Conservation (phyloP, 2,888 invertebrate genomes). For the Bombylius discolor region DNA sequence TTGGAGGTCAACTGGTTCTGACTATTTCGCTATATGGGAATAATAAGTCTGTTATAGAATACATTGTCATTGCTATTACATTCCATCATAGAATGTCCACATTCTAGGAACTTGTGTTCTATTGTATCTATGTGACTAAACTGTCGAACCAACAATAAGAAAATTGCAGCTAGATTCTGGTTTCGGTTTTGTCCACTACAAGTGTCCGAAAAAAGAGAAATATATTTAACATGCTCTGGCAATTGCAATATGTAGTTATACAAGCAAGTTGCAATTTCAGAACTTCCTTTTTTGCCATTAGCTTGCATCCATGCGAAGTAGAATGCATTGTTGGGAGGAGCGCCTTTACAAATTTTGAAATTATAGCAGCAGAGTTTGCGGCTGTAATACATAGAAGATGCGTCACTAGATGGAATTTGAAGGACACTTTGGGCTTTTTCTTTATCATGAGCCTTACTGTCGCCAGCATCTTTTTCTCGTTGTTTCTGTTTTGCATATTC, state of each 20-base stretch:
- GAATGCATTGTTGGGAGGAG: slow-evolving; percentile 1
- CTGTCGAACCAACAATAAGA: not conserved
- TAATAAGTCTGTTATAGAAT: no score
- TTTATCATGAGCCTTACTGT: no score
- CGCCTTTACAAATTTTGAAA: not conserved
- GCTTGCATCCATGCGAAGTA: not conserved
- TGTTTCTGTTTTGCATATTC: no score
- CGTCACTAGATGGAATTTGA: no score
- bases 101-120: not conserved
- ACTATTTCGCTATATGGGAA: no score
- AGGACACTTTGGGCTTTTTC: no score
- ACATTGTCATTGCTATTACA: no score
- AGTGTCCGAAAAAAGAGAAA: slow-evolving; percentile 5
- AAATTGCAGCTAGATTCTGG: slow-evolving; percentile 1
- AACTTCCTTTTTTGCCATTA: slow-evolving; percentile 3
- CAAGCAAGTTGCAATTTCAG: slow-evolving; percentile 1
- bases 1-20: no score
- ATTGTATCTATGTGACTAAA: not conserved
- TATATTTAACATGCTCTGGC: not conserved
- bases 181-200: slow-evolving; percentile 3
- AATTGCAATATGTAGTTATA: slow-evolving; percentile 2
- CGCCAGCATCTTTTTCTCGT: no score
- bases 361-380: no score
- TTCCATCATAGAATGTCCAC: not conserved
- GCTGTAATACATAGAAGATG: no score